These are phyloP conservation scores for Plectropomus leopardus DNA, from an alignment of 2,113 vertebrate species.

Conservation along the genomic window DNA sequence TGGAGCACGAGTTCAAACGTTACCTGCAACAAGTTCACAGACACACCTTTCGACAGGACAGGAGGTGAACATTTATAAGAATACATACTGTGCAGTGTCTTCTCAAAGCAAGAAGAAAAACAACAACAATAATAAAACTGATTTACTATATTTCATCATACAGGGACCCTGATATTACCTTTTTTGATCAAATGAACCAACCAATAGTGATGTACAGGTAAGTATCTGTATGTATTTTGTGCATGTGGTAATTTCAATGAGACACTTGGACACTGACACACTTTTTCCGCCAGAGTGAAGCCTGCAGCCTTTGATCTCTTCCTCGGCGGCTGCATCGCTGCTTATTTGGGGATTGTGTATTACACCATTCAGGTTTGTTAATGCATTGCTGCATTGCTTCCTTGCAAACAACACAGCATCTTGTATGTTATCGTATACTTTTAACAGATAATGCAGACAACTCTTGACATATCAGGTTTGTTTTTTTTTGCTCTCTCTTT, in stretches of 20 bases:
- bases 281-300: conserved; percentile 81
- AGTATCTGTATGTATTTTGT: neutral
- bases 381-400: neutral
- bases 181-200: conserved; percentile 87
- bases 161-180: conserved; percentile 86
- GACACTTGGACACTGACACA: neutral
- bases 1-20: conserved; percentile 84
- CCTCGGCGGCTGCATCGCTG: conserved; percentile 85
- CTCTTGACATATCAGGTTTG: neutral
- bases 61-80: conserved; percentile 78
- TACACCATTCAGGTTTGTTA: conserved; percentile 82
- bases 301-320: conserved; percentile 88
- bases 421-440: neutral
- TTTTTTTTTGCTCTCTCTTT: conserved; percentile 43
- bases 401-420: neutral
- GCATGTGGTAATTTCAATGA: neutral
- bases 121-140: neutral
- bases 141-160: conserved; percentile 21
- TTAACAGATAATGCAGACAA: neutral
- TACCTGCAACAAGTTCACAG: conserved; percentile 84
- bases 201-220: conserved; percentile 86
- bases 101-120: neutral
- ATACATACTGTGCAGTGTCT: neutral
- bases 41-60: conserved; percentile 82
- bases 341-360: conserved; percentile 84